phyloP scores from a whole-genome alignment of 1,140 invertebrate genomes.

The Spodoptera litura region DNA sequence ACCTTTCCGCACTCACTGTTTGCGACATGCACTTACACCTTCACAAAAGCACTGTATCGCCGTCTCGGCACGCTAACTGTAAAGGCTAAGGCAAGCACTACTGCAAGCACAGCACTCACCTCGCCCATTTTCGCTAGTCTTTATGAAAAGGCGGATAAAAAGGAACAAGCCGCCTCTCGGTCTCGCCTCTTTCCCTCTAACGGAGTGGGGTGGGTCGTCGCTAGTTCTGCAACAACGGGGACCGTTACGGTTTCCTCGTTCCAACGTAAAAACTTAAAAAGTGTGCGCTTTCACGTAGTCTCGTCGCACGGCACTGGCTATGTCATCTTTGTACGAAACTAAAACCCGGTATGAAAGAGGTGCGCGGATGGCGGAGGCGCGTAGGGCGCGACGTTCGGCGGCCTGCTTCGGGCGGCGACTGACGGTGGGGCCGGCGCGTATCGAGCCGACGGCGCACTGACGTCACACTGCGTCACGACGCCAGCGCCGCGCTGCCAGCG shows the following conservation, averaged over 20 bases:
- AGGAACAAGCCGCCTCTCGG: constrained; percentile 80
- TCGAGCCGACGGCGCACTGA: constrained; percentile 82
- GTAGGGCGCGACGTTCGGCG: constrained; percentile 80
- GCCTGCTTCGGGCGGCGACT: constrained; percentile 84
- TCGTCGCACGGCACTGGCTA: constrained; percentile 82
- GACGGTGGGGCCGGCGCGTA: constrained; percentile 76
- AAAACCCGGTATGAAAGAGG: constrained; percentile 83
- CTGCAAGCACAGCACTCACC: constrained; percentile 83
- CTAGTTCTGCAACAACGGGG: constrained; percentile 84
- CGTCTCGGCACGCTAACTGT: constrained; percentile 60
- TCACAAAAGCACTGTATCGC: constrained; percentile 72
- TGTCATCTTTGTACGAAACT: constrained; percentile 83
- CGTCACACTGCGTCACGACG: constrained; percentile 87
- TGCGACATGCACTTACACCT: constrained; percentile 77
- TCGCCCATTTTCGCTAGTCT: constrained; percentile 85
- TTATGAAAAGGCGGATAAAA: constrained; percentile 82
- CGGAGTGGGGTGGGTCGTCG: constrained; percentile 79
- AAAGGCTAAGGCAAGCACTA: constrained; percentile 78
- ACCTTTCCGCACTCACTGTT: constrained; percentile 69
- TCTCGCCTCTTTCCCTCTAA: constrained; percentile 78
- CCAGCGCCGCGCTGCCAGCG: constrained; percentile 76
- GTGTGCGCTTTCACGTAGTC: constrained; percentile 82
- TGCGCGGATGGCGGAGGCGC: constrained; percentile 79
- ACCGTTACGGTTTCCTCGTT: constrained; percentile 82
- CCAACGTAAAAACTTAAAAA: constrained; percentile 82